Base-by-base conservation (phyloP, 2,888 invertebrate species). In the Lasioglossum figueresi region DNA sequence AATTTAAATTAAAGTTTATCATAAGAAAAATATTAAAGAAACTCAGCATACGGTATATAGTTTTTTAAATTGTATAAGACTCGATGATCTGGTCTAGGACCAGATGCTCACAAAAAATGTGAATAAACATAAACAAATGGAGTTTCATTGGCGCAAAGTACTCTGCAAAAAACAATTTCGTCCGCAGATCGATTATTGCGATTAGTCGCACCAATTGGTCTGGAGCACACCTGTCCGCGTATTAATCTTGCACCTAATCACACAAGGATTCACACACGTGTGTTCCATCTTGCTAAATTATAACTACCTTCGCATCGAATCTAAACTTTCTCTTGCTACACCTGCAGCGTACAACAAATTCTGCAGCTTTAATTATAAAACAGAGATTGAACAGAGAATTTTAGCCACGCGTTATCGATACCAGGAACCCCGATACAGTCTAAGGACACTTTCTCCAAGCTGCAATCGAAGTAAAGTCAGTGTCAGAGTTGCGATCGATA, bases 401-500 rank as follows among this genome's bases (percentile, higher is more conserved):
- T 70, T n/a, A 4, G 14, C 37, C 14, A 37, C 40, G 1, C n/a
- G 70, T 68, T 37, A 23, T 40, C n/a, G 23, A 5, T 40, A 40
- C 4, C 70, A 40, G 37, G n/a, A 40, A 70, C 14, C 68, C 68
- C 12, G 40, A 27, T 16, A 14, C 74, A 63, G 63, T 59, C 59
- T 43, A 48, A 48, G 81, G 80, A 56, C 71, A 43, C 70, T 23
- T 75, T 83, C 37, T 83, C 43, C 43, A 14, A 75, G 80, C 80
- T 76, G 75, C 82, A 40, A 76, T 83, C 80, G 80, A 76, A 83
- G 82, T 75, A 63, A 83, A 83, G 75, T 80, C 80, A 82, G 82
- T 74, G 82, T 80, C 82, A 83, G n/a, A 56, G 80, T 76, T 48
- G 80, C 71, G 81, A 80, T 80, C 80, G 82, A 83, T 83, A 83